phyloP scores from a whole-genome alignment of 2,113 vertebrate genomes.

The Sinocyclocheilus anophthalmus region DNA sequence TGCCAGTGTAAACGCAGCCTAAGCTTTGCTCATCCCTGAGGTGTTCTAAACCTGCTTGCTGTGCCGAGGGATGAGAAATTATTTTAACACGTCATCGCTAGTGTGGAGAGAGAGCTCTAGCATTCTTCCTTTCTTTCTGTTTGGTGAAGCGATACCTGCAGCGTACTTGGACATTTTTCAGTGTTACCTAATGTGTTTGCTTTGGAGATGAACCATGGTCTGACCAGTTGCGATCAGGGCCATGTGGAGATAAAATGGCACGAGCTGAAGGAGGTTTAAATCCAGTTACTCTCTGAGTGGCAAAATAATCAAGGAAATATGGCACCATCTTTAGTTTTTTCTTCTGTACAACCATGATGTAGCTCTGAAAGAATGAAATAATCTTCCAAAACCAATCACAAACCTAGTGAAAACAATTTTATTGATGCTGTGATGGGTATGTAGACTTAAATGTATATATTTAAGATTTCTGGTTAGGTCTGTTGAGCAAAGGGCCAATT shows the following conservation, averaged over 20 bases:
- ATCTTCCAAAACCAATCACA: background rate
- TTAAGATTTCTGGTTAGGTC: background rate
- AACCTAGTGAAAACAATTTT: background rate
- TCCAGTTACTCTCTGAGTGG: background rate
- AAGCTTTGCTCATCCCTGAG: constrained; percentile 17
- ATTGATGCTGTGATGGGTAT: background rate
- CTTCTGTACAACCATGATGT: background rate
- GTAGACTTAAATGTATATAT: background rate
- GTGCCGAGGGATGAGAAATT: background rate
- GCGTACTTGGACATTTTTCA: background rate
- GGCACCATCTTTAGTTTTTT: background rate
- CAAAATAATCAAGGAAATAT: constrained; percentile 18
- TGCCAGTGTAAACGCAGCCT: no score
- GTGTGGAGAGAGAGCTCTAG: background rate
- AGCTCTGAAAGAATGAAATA: background rate
- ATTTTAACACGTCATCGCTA: background rate
- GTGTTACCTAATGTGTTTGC: constrained; percentile 18
- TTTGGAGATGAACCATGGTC: background rate
- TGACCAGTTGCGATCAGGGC: constrained; percentile 22
- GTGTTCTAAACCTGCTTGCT: background rate
- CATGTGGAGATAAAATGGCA: constrained; percentile 9
- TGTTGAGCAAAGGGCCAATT: background rate
- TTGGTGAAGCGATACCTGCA: constrained; percentile 9
- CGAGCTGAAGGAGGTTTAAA: background rate
- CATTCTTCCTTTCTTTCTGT: background rate